These are phyloP conservation scores for Crocallis elinguaria DNA, from an alignment of 2,888 invertebrate genomes.

Conservation along the genomic window DNA sequence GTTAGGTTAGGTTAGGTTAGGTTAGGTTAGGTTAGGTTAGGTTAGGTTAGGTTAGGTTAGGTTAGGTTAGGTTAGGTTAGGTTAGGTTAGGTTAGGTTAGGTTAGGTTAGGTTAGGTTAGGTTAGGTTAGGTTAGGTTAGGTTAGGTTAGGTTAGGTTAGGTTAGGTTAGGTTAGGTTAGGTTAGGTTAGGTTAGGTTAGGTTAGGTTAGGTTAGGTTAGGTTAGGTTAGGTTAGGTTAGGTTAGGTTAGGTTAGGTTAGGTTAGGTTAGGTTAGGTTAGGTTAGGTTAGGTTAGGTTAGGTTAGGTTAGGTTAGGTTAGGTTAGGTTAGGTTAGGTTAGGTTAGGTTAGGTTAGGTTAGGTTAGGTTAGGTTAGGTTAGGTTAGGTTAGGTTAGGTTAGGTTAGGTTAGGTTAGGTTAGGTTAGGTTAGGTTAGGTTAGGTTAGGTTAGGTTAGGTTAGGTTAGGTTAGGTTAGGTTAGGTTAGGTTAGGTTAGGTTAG, in stretches of 20 bases:
- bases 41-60: constrained; percentile 23
- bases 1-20: constrained; percentile 33
- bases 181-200: constrained; percentile 27
- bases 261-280: constrained; percentile 28
- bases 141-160: constrained; percentile 5
- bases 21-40: constrained; percentile 28
- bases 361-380: constrained; percentile 28
- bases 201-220: constrained; percentile 27
- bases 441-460: too few species aligned
- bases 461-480: too few species aligned
- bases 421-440: constrained; percentile 27
- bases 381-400: constrained; percentile 29
- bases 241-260: constrained; percentile 28
- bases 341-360: constrained; percentile 24
- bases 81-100: constrained; percentile 18
- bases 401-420: constrained; percentile 22
- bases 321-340: constrained; percentile 2
- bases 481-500: too few species aligned
- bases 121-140: constrained; percentile 13
- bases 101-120: constrained; percentile 12
- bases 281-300: constrained; percentile 27
- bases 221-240: constrained; percentile 17
- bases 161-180: constrained; percentile 24
- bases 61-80: constrained; percentile 32
- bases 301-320: constrained; percentile 26